Evolutionary conservation across 2,113 vertebrate species (phyloP), one percentile per base, ranked within the genome.

Genomic region (Mugil cephalus): DNA sequence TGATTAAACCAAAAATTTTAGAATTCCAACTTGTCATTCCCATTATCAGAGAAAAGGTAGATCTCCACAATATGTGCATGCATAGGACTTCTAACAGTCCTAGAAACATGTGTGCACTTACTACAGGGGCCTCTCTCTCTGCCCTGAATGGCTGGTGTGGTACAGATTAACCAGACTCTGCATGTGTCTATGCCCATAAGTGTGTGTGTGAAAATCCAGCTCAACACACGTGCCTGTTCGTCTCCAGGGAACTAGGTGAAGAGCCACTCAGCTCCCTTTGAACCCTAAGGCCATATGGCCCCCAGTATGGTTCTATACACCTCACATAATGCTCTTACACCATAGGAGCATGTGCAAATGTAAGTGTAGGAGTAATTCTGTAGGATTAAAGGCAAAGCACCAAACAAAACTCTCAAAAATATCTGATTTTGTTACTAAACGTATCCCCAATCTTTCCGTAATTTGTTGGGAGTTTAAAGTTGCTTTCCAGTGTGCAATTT

Each of bases 191-290:
- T 69, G 78, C 71, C 63, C 80, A 48, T 34, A 50, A 24, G 73
- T 68, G 76, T 60, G 64, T 77, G 62, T 80, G 70, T 55, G 74
- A 43, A 73, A 82, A 87, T 90, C 85, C 85, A 82, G 85, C 80
- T 88, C 77, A 84, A 78, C 85, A 85, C 87, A 84, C 88, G 18
- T 83, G 82, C 77, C 81, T 68, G 40, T 84, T 78, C 6, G 67
- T 88, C 88, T 88, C 81, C 52, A 83, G 88, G 80, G 88, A 88
- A 89, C 64, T 88, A 89, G 89, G 91, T 91, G 84, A 92, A 90
- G 88, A 89, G 88, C 88, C 83, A 91, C 83, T 88, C 78, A 64
- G 80, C 80, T 87, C 81, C 81, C 84, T 91, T 90, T 91, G 86
- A 87, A 90, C 80, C 24, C 77, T 63, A 34, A 45, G 79, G 78